Evolutionary conservation across 2,113 vertebrate species (phyloP).

Genomic region (Muntiacus reevesi): DNA sequence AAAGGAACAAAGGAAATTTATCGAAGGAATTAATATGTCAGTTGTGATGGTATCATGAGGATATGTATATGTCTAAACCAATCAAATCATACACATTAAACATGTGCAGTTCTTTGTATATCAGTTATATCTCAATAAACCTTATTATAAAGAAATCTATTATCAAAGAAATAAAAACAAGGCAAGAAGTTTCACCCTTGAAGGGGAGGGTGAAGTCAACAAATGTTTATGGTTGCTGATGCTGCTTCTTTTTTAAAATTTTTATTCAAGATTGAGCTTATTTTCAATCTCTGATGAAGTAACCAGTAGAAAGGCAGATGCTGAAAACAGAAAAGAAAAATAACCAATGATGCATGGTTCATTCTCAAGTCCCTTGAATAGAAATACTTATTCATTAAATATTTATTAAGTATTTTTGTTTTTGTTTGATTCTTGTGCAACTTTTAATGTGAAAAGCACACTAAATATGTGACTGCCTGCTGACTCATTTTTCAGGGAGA

Average conservation of each 20-base stretch:
- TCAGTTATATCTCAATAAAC: neutral
- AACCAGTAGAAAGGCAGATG: neutral
- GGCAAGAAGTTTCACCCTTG: neutral
- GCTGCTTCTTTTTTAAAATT: neutral
- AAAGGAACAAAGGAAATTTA: neutral
- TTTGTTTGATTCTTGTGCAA: neutral
- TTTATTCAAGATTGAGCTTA: neutral
- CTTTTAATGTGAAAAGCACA: neutral
- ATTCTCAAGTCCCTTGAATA: neutral
- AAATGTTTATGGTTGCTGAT: neutral
- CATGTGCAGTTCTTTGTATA: neutral
- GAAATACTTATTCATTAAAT: neutral
- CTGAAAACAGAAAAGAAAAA: neutral
- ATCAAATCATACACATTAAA: neutral
- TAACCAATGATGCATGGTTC: neutral
- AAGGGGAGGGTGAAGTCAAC: neutral
- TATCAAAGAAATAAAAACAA: neutral
- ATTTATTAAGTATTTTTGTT: neutral
- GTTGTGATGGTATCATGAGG: neutral
- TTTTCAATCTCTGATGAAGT: neutral
- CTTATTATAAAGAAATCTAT: neutral
- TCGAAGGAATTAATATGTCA: neutral
- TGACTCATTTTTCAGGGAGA: neutral
- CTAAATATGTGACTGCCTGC: neutral
- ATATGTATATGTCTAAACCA: neutral